A percentile compares a stretch with the other conserved stretches of the same genome.
Conservation (phyloP, 2,797 vertebrate genomes). For the Rhodeus uyekii region DNA sequence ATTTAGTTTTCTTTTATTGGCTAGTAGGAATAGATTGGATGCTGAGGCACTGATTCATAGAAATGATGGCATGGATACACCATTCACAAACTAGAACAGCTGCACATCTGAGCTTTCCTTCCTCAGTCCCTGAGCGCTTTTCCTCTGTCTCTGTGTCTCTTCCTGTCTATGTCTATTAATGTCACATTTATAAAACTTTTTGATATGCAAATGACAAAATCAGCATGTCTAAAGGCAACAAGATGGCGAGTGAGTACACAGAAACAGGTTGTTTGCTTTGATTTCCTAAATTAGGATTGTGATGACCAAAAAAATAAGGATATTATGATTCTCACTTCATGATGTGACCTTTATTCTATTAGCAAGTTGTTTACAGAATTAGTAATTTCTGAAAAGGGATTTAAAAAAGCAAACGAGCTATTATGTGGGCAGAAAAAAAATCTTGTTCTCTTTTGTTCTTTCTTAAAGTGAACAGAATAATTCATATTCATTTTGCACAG, state of each 20-base stretch:
- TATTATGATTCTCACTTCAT: not conserved
- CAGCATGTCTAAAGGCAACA: slow-evolving; percentile 51
- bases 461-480: not conserved
- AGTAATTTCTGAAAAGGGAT: not conserved
- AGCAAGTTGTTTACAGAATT: not conserved
- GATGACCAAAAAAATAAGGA: not conserved
- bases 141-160: slow-evolving; percentile 1
- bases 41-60: slow-evolving; percentile 12
- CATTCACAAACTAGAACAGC: slow-evolving; percentile 11
- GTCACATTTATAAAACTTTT: slow-evolving; percentile 31
- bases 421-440: not conserved
- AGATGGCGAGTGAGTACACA: slow-evolving; percentile 22
- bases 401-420: not conserved
- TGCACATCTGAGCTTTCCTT: slow-evolving; percentile 30
- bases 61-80: slow-evolving; percentile 15
- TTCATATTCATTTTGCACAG: not conserved
- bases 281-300: slow-evolving; percentile 11
- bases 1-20: slow-evolving; percentile 8
- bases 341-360: not conserved
- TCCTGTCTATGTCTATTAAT: slow-evolving; percentile 24
- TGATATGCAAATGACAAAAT: slow-evolving; percentile 59
- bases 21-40: not conserved
- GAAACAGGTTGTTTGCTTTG: slow-evolving; percentile 30
- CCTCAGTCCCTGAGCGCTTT: not conserved
- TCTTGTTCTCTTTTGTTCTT: not conserved